Conservation (phyloP, 2,797 vertebrate genomes). For the Chloroceryle inda region DNA sequence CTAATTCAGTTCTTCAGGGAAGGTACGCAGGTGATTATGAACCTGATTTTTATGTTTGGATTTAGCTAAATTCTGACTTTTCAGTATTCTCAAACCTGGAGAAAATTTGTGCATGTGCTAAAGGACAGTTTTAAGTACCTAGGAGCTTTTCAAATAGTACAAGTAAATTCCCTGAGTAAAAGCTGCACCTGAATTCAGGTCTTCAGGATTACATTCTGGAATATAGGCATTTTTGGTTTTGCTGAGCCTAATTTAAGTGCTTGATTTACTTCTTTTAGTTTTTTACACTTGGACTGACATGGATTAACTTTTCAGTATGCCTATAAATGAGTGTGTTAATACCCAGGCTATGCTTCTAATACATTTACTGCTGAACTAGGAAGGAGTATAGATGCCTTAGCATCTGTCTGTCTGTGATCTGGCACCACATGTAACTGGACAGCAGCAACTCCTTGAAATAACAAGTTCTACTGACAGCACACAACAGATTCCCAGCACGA, state of each 20-base stretch:
- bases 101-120: background rate
- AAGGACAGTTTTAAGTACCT: background rate
- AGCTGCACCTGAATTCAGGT: background rate
- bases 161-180: background rate
- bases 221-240: background rate
- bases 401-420: background rate
- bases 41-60: background rate
- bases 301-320: background rate
- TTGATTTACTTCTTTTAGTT: background rate
- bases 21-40: background rate
- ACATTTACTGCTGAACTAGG: conserved; percentile 13
- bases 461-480: background rate
- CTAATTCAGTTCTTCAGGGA: background rate
- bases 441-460: conserved; percentile 26
- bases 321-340: conserved; percentile 9
- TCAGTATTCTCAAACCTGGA: background rate
- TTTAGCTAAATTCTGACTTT: background rate
- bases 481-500: background rate
- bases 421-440: conserved; percentile 37
- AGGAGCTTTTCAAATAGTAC: background rate
- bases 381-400: background rate
- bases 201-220: background rate
- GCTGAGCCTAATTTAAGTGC: background rate
- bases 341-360: background rate
- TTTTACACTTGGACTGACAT: background rate